A percentile compares a stretch with the other conserved stretches of the same genome.
These are phyloP conservation scores for Erebia aethiops DNA, from an alignment of 2,888 invertebrate genomes.

Conservation along the genomic window DNA sequence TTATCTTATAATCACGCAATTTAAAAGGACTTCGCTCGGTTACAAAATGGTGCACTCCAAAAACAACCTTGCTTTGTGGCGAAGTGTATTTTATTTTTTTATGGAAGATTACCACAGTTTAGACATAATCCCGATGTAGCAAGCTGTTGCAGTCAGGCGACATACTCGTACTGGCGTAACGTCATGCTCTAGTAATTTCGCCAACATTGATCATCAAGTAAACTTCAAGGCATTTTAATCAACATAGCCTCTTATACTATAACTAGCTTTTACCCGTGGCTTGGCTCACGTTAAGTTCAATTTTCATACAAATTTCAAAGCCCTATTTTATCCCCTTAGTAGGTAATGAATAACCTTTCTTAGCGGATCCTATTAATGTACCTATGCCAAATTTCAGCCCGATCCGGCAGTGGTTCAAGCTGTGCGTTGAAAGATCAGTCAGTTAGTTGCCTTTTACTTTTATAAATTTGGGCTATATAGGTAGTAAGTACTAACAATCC, in stretches of 20 bases:
- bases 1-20: constrained; percentile 19
- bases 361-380: no score
- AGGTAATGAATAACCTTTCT: no score
- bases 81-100: constrained; percentile 45
- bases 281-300: no score
- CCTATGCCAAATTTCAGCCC: no score
- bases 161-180: constrained; percentile 51
- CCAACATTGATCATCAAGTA: constrained; percentile 34
- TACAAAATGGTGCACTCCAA: constrained; percentile 35
- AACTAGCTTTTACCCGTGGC: no score
- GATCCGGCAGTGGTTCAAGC: no score
- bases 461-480: no score
- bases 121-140: constrained; percentile 70
- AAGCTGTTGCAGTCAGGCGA: constrained; percentile 46
- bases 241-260: constrained; percentile 9
- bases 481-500: no score
- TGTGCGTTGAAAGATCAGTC: no score
- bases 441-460: no score
- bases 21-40: constrained; percentile 19
- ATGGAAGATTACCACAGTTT: constrained; percentile 64
- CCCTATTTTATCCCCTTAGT: no score
- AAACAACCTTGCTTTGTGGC: constrained; percentile 59
- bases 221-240: constrained; percentile 28
- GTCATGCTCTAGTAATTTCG: constrained; percentile 70
- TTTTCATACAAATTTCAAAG: no score